These are phyloP conservation scores for Paramormyrops hopkinsi DNA, from an alignment of 2,797 vertebrate genomes.

Conservation along the genomic window DNA sequence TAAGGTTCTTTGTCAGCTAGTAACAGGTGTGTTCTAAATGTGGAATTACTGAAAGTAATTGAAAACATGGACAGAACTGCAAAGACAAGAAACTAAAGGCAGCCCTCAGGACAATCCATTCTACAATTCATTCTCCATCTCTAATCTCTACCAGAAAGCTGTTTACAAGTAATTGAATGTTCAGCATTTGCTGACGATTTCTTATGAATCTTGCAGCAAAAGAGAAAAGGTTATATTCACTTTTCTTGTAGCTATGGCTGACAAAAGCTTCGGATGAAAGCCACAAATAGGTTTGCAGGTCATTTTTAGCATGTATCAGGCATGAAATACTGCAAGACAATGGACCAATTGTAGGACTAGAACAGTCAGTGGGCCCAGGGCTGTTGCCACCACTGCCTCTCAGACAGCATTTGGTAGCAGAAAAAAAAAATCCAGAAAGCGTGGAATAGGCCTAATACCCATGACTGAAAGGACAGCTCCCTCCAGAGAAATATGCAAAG, in stretches of 20 bases:
- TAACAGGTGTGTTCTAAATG: neutral
- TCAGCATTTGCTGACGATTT: neutral
- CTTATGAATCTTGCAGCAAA: neutral
- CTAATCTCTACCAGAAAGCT: neutral
- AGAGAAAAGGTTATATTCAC: neutral
- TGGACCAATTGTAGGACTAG: neutral
- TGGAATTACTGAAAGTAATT: neutral
- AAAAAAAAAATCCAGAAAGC: neutral
- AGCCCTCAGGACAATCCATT: neutral
- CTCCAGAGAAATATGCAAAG: conserved; percentile 5
- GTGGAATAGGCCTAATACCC: neutral
- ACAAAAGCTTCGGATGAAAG: neutral
- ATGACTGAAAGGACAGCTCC: neutral
- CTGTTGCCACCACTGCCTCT: neutral
- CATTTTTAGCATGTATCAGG: neutral
- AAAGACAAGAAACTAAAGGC: neutral
- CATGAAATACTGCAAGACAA: neutral
- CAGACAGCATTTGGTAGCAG: neutral
- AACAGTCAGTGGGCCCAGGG: neutral
- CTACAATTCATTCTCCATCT: neutral
- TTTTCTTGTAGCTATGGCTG: neutral
- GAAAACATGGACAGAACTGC: neutral
- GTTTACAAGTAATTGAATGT: neutral
- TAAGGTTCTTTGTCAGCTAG: neutral
- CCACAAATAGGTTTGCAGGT: neutral